Evolutionary conservation across 2,888 invertebrate species (phyloP).

Genomic region (Zaprionus lineosus): DNA sequence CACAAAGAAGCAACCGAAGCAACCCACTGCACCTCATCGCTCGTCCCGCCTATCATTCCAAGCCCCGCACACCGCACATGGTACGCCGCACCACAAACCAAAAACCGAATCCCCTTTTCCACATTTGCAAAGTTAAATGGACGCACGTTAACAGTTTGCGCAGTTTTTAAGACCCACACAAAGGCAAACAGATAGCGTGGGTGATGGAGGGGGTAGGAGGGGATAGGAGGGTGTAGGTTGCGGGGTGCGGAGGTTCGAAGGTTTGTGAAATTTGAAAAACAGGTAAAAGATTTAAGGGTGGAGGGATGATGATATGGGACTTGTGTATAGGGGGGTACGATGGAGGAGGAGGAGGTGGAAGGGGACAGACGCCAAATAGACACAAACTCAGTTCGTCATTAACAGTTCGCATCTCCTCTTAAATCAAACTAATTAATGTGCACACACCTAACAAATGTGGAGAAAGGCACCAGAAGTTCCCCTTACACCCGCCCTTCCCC

Average conservation of each 20-base stretch:
- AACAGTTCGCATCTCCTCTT: constrained; percentile 54
- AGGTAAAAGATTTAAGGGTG: too few species aligned
- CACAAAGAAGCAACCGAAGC: constrained; percentile 63
- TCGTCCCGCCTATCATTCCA: background rate
- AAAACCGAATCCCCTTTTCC: constrained; percentile 22
- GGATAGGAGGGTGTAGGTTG: background rate
- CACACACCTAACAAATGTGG: constrained; percentile 54
- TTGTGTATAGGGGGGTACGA: too few species aligned
- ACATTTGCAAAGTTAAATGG: constrained; percentile 65
- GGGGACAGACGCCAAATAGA: constrained; percentile 44
- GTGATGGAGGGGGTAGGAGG: background rate
- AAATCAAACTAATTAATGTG: constrained; percentile 73
- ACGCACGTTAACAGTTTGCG: constrained; percentile 65
- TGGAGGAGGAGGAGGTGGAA: too few species aligned
- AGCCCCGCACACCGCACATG: constrained; percentile 15
- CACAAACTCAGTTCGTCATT: constrained; percentile 38
- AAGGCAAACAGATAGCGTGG: constrained; percentile 22
- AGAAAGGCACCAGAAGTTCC: too few species aligned
- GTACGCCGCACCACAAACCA: constrained; percentile 44
- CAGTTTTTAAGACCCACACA: constrained; percentile 43
- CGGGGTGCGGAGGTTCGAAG: too few species aligned
- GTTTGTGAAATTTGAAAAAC: too few species aligned
- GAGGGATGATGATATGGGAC: too few species aligned
- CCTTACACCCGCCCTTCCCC: background rate
- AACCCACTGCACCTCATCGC: constrained; percentile 4